A percentile compares a stretch with the other conserved stretches of the same genome.
Conservation (phyloP, 2,888 invertebrate species). For the Aethes cnicana region DNA sequence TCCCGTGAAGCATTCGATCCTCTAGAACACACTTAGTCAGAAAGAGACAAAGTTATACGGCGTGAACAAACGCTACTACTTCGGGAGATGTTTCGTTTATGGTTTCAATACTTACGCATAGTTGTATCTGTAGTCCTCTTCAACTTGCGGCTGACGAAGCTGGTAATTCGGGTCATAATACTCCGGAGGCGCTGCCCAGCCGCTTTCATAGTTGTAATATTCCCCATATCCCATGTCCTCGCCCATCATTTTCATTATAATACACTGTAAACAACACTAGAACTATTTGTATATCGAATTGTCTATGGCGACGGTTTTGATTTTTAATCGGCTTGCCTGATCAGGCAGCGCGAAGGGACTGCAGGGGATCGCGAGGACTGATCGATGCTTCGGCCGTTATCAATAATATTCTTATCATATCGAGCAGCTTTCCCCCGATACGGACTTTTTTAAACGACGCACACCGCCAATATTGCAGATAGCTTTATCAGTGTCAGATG, state of each 20-base stretch:
- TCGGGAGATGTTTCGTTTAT: no score
- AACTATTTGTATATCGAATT: neutral
- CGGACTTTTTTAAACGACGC: conserved; percentile 70
- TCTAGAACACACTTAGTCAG: no score
- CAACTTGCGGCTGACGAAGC: conserved; percentile 66
- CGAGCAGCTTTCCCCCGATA: conserved; percentile 79
- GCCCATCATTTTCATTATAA: conserved; percentile 82
- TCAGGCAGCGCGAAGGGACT: conserved; percentile 46
- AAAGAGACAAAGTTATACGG: no score
- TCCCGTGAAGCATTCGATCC: no score
- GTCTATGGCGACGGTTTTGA: neutral
- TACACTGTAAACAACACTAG: neutral
- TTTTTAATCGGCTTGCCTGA: neutral
- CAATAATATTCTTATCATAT: conserved; percentile 81
- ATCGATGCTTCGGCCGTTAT: conserved; percentile 77
- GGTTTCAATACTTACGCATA: conserved; percentile 87
- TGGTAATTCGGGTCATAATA: conserved; percentile 83
- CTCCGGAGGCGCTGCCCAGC: conserved; percentile 87
- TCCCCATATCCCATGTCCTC: conserved; percentile 80
- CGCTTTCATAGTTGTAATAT: conserved; percentile 84
- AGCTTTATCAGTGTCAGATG: conserved; percentile 70
- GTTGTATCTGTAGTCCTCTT: conserved; percentile 86
- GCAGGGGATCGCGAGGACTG: conserved; percentile 68
- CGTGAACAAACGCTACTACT: no score
- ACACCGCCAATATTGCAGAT: conserved; percentile 60